Base-by-base conservation (phyloP, 2,797 vertebrate species). In the Hypotaenidia philippensis region DNA sequence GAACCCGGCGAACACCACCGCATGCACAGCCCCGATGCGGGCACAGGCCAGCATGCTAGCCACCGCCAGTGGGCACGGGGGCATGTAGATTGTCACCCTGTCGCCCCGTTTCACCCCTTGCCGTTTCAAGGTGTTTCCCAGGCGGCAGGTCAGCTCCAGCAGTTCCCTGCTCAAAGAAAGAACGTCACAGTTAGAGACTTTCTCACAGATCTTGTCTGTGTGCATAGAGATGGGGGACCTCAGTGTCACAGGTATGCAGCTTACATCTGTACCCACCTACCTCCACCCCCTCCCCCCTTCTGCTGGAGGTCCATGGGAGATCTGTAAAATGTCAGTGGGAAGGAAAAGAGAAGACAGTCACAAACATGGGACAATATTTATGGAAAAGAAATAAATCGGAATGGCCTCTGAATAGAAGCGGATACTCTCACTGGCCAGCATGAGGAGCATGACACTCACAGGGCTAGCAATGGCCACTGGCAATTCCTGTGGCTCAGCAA, bases 31-130 rank as follows among this genome's bases (percentile, higher is more conserved):
- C 19, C 97, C 95, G 0, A 97, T 97, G 34, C 95, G 92, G 64
- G 97, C 95, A 93, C 97, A 98, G n/a, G 97, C 97, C 85, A 98
- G 78, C 97, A 98, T 98, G 81, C 97, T 92, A 9, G 97, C 97
- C 76, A 98, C 97, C 1, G 95, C 95, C 78, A 97, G 71, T 0
- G 96, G 97, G 84, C 97, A 97, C 0, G 94, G 94, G 36, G 97
- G 97, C 97, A 98, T 96, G 93, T 98, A 98, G 93, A 98, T 97
- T 52, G 96, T 97, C 66, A 98, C 97, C 36, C 96, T 94, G 87
- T 98, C 97, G 31, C 97, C 97, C 50, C 31, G 93, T 50, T 95
- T 97, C 81, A 98, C 97, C 64, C 97, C 96, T 31, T 95, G 96
- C 32, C 90, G 38, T 92, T 94, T 97, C 89, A 98, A 89, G n/a